These are phyloP conservation scores for Ictalurus furcatus DNA, from an alignment of 2,113 vertebrate genomes.

Conservation along the genomic window DNA sequence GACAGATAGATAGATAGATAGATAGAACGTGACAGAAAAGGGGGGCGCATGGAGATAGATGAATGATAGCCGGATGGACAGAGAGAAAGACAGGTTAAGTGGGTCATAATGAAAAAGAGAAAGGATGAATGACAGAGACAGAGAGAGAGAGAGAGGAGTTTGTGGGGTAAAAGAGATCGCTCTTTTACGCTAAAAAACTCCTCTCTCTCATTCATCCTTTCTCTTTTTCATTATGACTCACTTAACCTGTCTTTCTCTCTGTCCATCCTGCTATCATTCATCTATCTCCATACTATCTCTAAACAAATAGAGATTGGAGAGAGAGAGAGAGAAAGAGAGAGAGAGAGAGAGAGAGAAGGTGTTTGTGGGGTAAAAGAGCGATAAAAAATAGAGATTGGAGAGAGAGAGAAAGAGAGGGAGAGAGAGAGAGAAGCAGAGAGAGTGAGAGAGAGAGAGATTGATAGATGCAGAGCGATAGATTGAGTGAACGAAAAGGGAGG, in stretches of 20 bases:
- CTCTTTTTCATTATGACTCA: too few species aligned
- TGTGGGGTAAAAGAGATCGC: too few species aligned
- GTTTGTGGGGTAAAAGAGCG: background rate
- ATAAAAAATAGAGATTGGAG: background rate
- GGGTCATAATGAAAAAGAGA: background rate
- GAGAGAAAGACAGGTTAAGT: background rate
- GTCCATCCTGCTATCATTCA: too few species aligned
- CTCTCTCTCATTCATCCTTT: too few species aligned
- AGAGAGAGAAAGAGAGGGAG: background rate
- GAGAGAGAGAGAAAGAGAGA: background rate
- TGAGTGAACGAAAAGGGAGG: background rate
- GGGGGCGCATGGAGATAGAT: background rate
- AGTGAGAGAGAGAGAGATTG: background rate
- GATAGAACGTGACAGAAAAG: too few species aligned
- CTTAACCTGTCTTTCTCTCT: too few species aligned
- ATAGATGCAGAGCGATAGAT: background rate
- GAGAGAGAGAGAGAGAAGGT: background rate
- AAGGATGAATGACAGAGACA: background rate
- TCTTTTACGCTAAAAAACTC: too few species aligned
- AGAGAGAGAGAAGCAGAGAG: background rate
- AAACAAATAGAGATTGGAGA: background rate
- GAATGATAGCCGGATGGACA: background rate
- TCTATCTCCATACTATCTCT: too few species aligned
- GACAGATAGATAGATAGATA: background rate
- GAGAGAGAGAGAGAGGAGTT: too few species aligned